Percentiles rank a stretch among this genome's conserved stretches.
Evolutionary conservation across 2,888 invertebrate genomes (phyloP).

Genomic region (Colletes collaris): DNA sequence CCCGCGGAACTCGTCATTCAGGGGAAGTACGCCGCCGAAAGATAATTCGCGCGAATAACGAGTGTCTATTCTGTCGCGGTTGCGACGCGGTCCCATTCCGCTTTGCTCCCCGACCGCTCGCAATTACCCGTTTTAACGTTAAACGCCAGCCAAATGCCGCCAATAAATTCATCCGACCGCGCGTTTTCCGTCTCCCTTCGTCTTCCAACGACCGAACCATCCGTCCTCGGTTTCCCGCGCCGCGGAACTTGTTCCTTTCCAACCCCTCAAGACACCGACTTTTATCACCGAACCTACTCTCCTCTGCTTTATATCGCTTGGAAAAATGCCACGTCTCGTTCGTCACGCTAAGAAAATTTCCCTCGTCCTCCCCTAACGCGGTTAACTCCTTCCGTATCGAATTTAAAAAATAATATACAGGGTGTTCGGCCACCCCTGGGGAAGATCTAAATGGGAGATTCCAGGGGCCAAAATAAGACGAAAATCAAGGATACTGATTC

Average conservation of each 20-base stretch:
- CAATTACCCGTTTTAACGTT: conserved; percentile 34
- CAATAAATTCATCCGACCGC: conserved; percentile 17
- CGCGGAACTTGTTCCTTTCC: conserved; percentile 18
- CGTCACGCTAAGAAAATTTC: too few species aligned
- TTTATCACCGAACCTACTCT: conserved; percentile 3
- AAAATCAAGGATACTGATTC: too few species aligned
- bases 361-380: too few species aligned
- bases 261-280: not conserved
- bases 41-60: conserved; percentile 43
- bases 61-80: conserved; percentile 12
- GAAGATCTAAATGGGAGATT: too few species aligned
- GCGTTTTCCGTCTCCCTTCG: not conserved
- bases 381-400: too few species aligned
- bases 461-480: too few species aligned
- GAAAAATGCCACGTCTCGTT: too few species aligned
- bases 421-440: too few species aligned
- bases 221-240: not conserved
- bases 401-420: too few species aligned
- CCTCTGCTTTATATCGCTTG: not conserved
- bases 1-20: conserved; percentile 24
- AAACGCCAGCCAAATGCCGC: conserved; percentile 6
- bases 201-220: not conserved
- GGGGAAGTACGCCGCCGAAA: conserved; percentile 21
- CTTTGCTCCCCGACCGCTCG: not conserved
- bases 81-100: not conserved